Evolutionary conservation across 2,888 invertebrate genomes (phyloP), one percentile per base, ranked within the genome.

Genomic region (Sclerodermus sp.): DNA sequence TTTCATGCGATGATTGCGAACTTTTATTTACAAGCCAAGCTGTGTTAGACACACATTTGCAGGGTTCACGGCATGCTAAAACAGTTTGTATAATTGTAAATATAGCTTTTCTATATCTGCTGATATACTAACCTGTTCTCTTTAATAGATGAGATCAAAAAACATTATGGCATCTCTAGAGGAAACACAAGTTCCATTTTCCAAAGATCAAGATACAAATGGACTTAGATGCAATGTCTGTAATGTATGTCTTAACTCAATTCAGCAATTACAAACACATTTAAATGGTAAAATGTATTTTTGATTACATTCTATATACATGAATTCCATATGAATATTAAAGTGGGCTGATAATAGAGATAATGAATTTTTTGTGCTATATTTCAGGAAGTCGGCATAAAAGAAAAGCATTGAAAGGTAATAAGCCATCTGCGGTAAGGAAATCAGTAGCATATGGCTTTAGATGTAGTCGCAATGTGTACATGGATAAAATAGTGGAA

Each of bases 1-100:
- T 80, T 41, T 67, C 73, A 12, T 82, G 82, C 60, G 72, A 77
- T 23, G 75, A 80, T 45, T 82, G 82, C 62, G 75, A 78, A 48
- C 66, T 81, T 34, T 76, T 78, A 23, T 81, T 81, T 56, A 80
- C 79, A 15, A 79, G 80, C 34, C 79, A 79, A 60, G 70, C 76
- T 32, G 80, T 81, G n/a, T 68, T 79, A 51, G 79, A 80, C 51
- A 79, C 79, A 47, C 82, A 82, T 65, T 67, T 80, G 38, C 74
- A 76, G 62, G 78, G 78, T 42, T 70, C 76, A 48, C 64, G 77
- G 15, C 76, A 78, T 57, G 73, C 77, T 41, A 71, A 34, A 34
- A 34, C 34, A n/a, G 78, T 75, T 53, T 29, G 48, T 29, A 38
- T 38, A 14, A 15, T 32, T 14, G 10, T 4, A 34, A 34, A n/a